phyloP scores from a whole-genome alignment of 2,888 invertebrate species.

The Drosophila maculinotata region DNA sequence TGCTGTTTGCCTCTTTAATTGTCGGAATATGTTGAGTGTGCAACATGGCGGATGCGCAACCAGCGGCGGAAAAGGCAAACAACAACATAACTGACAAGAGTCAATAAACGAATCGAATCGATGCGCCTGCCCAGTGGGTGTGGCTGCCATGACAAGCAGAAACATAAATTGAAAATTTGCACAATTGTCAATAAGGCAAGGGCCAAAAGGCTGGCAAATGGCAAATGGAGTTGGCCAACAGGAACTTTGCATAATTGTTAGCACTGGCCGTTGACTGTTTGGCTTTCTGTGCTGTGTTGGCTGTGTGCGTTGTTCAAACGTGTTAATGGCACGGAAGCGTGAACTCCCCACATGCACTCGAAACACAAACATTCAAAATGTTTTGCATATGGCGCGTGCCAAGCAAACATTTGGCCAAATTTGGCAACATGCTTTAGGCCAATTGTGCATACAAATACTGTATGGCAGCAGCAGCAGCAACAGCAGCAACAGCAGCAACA shows the following conservation, averaged over 20 bases:
- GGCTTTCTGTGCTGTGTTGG: constrained; percentile 19
- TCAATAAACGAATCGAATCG: constrained; percentile 61
- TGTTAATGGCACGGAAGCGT: constrained; percentile 81
- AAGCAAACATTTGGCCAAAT: constrained; percentile 72
- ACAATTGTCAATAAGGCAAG: constrained; percentile 38
- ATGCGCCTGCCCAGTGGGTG: constrained; percentile 44
- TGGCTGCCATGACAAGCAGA: constrained; percentile 65
- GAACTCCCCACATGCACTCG: constrained; percentile 52
- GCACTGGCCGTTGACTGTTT: constrained; percentile 48
- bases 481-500: constrained; percentile 1
- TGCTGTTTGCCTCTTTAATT: constrained; percentile 50
- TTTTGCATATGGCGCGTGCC: constrained; percentile 82
- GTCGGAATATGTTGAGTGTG: constrained; percentile 46
- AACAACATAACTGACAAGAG: constrained; percentile 49
- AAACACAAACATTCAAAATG: constrained; percentile 37
- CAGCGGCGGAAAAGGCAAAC: constrained; percentile 53
- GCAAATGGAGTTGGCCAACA: constrained; percentile 31
- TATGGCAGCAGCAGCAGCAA: neutral
- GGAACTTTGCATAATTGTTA: constrained; percentile 78
- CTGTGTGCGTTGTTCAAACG: constrained; percentile 50
- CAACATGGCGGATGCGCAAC: constrained; percentile 73
- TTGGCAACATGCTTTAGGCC: constrained; percentile 56
- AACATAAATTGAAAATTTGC: constrained; percentile 69
- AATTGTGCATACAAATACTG: constrained; percentile 59
- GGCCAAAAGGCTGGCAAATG: constrained; percentile 1